Evolutionary conservation across 2,888 invertebrate genomes (phyloP), one percentile per base, ranked within the genome.

Genomic region (Ellobium chinense): DNA sequence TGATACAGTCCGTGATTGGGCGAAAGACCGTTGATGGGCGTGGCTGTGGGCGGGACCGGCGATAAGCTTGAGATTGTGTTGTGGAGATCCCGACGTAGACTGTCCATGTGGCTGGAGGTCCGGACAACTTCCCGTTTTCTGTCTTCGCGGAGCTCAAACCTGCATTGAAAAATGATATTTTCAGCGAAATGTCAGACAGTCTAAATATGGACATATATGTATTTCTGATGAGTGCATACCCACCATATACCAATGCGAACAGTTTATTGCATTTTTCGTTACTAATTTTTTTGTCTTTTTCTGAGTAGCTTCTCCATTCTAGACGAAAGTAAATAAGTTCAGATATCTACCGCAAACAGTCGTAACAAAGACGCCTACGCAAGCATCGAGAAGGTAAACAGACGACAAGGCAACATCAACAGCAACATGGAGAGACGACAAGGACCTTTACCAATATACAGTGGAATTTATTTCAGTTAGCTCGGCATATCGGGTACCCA

Each of bases 111-210:
- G n/a, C 91, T 91, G 4, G 93, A 92, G 18, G 93, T 91, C n/a
- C 93, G 88, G 1, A 91, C 91, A 4, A 93, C 91, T 85, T 94
- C 94, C 39, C 93, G 89, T 78, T 94, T 93, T 18, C 94, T 88
- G 85, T 94, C 94, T 82, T 94, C 94, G 18, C 94, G 91, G 29
- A 94, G 90, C 83, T 94, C 94, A 84, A 93, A 94, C 85, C 94
- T 92, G 84, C 7, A 46, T 46, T 7, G 46, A 12, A 12, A 46
- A 46, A 46, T 46, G 18, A 18, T 12, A 46, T 46, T 46, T n/a
- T 46, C 18, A 60, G 60, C 60, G 5, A 60, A n/a, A 60, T 60
- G 14, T 60, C 21, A 27, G 21, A n/a, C n/a, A n/a, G n/a, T n/a
- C n/a, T n/a, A n/a, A n/a, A n/a, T n/a, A n/a, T n/a, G n/a, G n/a